phyloP scores from a whole-genome alignment of 2,797 vertebrate genomes.

The Protosalanx chinensis region DNA sequence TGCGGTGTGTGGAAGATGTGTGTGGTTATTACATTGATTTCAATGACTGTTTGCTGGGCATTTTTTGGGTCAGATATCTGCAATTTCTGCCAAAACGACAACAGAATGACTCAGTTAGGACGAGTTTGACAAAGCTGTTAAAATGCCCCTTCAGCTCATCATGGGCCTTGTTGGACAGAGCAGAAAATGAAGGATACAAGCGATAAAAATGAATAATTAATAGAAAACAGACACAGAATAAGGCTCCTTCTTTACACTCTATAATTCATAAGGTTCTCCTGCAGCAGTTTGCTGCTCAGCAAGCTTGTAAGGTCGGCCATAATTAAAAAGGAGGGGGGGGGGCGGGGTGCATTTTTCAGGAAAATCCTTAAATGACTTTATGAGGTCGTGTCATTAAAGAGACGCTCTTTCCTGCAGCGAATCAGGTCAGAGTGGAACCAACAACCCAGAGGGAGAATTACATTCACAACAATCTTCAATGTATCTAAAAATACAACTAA shows the following conservation, averaged over 20 bases:
- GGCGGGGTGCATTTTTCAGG: conserved; percentile 36
- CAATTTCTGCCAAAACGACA: not conserved
- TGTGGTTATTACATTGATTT: not conserved
- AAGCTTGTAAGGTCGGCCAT: conserved; percentile 27
- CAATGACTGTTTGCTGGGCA: not conserved
- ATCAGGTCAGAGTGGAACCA: conserved; percentile 29
- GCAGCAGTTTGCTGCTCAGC: conserved; percentile 31
- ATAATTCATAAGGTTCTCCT: conserved; percentile 46
- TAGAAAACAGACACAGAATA: conserved; percentile 43
- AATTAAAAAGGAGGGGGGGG: conserved; percentile 46
- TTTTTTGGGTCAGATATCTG: not conserved
- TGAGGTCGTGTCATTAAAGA: conserved; percentile 40
- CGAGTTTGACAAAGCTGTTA: not conserved
- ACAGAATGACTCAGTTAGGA: not conserved
- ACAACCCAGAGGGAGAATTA: conserved; percentile 27
- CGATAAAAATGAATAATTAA: conserved; percentile 50
- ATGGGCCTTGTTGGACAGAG: conserved; percentile 13
- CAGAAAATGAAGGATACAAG: conserved; percentile 35
- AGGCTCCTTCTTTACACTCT: conserved; percentile 36
- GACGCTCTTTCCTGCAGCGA: conserved; percentile 26
- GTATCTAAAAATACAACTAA: conserved; percentile 32
- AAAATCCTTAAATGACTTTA: conserved; percentile 48
- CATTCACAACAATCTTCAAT: conserved; percentile 36
- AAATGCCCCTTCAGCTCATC: not conserved
- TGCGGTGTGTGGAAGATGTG: too few relatives aligned